Conservation (phyloP, 1,140 invertebrate species). For the Rhopalosiphum maidis region DNA sequence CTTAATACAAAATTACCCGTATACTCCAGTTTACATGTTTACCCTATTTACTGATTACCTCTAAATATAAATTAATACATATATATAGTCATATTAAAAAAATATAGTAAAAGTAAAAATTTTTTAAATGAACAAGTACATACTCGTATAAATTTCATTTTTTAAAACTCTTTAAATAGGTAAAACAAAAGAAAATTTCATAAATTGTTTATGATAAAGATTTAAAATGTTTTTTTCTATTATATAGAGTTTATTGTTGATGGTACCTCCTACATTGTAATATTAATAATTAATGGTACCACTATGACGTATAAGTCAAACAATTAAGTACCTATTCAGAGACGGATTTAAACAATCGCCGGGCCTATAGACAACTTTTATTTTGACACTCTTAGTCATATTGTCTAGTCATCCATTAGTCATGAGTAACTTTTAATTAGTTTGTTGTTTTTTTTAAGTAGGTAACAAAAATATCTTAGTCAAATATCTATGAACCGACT, state of each 20-base stretch:
- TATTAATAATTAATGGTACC: neutral
- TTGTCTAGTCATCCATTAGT: neutral
- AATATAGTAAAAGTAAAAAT: neutral
- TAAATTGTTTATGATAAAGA: neutral
- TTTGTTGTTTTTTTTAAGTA: neutral
- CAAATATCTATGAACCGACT: neutral
- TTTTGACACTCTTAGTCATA: neutral
- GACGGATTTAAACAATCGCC: neutral
- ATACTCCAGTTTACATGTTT: neutral
- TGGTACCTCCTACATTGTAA: neutral
- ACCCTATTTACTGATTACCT: neutral
- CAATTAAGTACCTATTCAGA: neutral
- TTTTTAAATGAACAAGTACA: neutral
- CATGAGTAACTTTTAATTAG: neutral
- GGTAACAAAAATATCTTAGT: neutral
- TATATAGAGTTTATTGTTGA: neutral
- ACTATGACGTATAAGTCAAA: neutral
- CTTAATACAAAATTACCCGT: too few relatives aligned
- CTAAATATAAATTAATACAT: neutral
- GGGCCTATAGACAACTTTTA: neutral
- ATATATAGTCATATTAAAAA: too few relatives aligned
- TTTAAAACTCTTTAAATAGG: neutral
- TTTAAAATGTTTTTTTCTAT: neutral
- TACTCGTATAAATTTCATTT: neutral
- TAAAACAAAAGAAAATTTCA: neutral